Evolutionary conservation across 1,140 invertebrate genomes (phyloP), one percentile per base, ranked within the genome.

Genomic region (Formica exsecta): DNA sequence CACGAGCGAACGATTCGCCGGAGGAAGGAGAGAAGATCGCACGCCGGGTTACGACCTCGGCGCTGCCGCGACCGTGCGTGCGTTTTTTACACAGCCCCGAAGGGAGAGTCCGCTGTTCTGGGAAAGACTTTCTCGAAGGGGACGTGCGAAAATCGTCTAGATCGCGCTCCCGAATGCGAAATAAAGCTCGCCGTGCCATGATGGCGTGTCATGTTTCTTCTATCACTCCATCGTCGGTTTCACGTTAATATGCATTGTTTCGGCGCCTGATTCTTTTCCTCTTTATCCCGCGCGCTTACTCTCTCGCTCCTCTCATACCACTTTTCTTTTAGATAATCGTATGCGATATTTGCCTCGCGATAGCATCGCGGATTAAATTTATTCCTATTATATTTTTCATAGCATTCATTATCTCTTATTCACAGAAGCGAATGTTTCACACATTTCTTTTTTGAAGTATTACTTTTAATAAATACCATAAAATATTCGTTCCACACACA

Each of bases 81-180:
- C 81, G 11, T 77, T 85, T 41, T 41, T 54, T 85, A 64, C 61
- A 65, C 32, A 44, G 44, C 8, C 41, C 16, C 79, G 54, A 59
- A 70, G 71, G 29, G n/a, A 65, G 80, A 83, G 54, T 44, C 73
- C 29, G 44, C 44, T 25, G 41, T 36, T 70, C 54, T 85, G 81
- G 71, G 81, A 85, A 85, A 77, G 81, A 85, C 81, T 85, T 85
- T 85, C 73, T 65, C 73, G 81, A 51, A 51, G 48, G 16, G 59
- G 59, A 75, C 81, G 81, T 85, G 81, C 59, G 73, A 85, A 83
- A 65, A 85, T 85, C 61, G 13, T n/a, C n/a, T 48, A 29, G 41
- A 84, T 76, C 59, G 32, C 73, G 81, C 22, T 74, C 62, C 25
- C 79, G 54, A 73, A 73, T 73, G 13, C 9, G 51, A 83, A 83